These are phyloP conservation scores for Mormyrus hasselquistii DNA, from an alignment of 2,797 vertebrate species.

Conservation along the genomic window DNA sequence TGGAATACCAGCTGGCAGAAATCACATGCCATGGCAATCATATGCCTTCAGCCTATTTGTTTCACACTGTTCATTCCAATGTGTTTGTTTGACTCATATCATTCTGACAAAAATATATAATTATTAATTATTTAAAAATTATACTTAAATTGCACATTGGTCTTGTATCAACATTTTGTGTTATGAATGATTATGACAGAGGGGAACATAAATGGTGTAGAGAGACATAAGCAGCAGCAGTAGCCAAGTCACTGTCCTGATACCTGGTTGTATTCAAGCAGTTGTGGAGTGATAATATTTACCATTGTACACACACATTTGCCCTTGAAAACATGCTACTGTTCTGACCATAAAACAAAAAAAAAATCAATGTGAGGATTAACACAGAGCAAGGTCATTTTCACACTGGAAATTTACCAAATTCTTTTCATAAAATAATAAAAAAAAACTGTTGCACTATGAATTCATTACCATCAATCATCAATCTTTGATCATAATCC, in stretches of 20 bases:
- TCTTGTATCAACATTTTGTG: neutral
- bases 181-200: neutral
- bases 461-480: constrained; percentile 60
- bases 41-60: neutral
- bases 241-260: neutral
- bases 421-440: neutral
- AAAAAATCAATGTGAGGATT: neutral
- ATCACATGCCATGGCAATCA: neutral
- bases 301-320: neutral
- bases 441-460: neutral
- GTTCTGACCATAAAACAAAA: neutral
- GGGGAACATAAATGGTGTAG: neutral
- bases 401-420: constrained; percentile 35
- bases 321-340: neutral
- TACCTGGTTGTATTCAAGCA: neutral
- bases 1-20: neutral
- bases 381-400: constrained; percentile 19
- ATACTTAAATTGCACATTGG: neutral
- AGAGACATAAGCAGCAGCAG: neutral
- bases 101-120: neutral
- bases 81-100: neutral
- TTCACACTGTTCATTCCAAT: neutral
- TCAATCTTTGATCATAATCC: constrained; percentile 65
- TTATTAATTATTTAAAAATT: neutral
- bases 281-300: neutral